Percentiles rank a stretch among this genome's conserved stretches.
Conservation (phyloP, 2,888 invertebrate species). For the Drosophila anomelani region DNA sequence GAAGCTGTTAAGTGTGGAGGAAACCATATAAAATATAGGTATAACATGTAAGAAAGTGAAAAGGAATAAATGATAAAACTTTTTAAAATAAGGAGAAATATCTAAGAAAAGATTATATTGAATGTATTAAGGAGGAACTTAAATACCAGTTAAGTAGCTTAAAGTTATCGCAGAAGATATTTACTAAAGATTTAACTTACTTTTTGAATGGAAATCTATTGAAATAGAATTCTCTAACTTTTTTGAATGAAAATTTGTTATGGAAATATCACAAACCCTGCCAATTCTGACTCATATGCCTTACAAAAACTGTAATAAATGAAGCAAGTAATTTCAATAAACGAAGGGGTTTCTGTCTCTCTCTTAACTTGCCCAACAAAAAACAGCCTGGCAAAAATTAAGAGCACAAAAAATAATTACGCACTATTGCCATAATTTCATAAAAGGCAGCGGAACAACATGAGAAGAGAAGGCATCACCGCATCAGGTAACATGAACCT, state of each 20-base stretch:
- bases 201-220: neutral
- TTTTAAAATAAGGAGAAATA: neutral
- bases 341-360: slow-evolving; percentile 27
- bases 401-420: slow-evolving; percentile 83
- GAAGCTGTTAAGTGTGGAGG: slow-evolving; percentile 12
- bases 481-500: slow-evolving; percentile 73
- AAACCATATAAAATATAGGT: neutral
- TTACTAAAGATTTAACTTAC: neutral
- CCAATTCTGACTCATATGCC: neutral
- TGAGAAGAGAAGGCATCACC: slow-evolving; percentile 29
- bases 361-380: neutral
- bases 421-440: slow-evolving; percentile 81
- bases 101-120: no score
- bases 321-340: slow-evolving; percentile 64
- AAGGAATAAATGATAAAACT: neutral
- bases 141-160: neutral
- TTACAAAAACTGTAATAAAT: slow-evolving; percentile 16
- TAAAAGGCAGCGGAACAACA: slow-evolving; percentile 55
- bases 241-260: neutral
- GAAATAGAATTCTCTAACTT: no score
- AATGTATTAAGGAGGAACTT: neutral
- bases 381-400: slow-evolving; percentile 61
- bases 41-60: neutral
- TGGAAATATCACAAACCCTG: neutral
- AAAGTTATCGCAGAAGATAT: neutral